Percentiles rank a stretch among this genome's conserved stretches.
These are phyloP conservation scores for Hippocampus guttulatus DNA, from an alignment of 2,113 vertebrate genomes.

Conservation along the genomic window DNA sequence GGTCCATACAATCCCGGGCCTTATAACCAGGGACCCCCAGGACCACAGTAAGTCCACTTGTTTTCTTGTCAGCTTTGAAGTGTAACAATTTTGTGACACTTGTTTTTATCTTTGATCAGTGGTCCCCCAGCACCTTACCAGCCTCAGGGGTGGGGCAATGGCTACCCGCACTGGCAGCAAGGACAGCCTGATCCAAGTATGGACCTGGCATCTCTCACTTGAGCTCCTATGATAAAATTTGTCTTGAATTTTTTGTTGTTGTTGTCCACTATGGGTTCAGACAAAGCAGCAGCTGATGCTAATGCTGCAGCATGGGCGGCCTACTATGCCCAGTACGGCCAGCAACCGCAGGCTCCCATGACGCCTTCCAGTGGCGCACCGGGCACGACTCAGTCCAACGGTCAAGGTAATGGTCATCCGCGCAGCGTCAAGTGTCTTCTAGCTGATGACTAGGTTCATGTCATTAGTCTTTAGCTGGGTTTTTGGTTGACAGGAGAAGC, in stretches of 20 bases:
- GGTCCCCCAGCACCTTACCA: slow-evolving; percentile 94
- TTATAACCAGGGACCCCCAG: slow-evolving; percentile 94
- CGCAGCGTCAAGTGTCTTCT: not conserved
- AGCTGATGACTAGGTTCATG: slow-evolving; percentile 11
- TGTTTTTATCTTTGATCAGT: slow-evolving; percentile 61
- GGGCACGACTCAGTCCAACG: slow-evolving; percentile 85
- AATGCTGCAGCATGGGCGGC: slow-evolving; percentile 98
- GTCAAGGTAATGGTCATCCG: slow-evolving; percentile 81
- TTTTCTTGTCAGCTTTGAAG: not conserved
- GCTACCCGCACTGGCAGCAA: slow-evolving; percentile 97
- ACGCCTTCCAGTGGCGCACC: slow-evolving; percentile 87
- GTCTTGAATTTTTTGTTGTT: not conserved
- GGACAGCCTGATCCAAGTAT: slow-evolving; percentile 95
- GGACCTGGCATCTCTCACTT: slow-evolving; percentile 21
- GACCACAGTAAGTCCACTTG: slow-evolving; percentile 85
- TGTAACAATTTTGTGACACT: not conserved
- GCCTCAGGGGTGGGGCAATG: slow-evolving; percentile 96
- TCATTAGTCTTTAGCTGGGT: slow-evolving; percentile 10
- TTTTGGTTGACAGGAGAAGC: slow-evolving; percentile 21
- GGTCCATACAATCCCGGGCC: slow-evolving; percentile 96
- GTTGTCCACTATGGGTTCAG: slow-evolving; percentile 56
- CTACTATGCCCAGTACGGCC: slow-evolving; percentile 97
- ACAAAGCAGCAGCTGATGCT: slow-evolving; percentile 93
- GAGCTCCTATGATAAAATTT: not conserved
- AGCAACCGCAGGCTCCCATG: slow-evolving; percentile 91